Percentiles rank a stretch among this genome's conserved stretches.
phyloP scores from a whole-genome alignment of 2,888 invertebrate genomes.

The Drosophila bunnanda region DNA sequence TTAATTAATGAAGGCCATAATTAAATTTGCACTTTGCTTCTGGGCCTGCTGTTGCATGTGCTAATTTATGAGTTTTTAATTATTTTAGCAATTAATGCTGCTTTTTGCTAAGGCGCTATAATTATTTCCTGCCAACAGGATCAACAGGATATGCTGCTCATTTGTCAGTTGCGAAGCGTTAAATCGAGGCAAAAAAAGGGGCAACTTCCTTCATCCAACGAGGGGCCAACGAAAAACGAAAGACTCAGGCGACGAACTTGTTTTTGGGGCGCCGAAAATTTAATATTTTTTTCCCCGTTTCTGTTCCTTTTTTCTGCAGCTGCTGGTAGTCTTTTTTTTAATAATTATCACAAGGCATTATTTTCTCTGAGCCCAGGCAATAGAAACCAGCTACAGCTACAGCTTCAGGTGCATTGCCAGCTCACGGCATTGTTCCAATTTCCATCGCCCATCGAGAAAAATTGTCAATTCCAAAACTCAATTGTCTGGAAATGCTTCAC shows the following conservation, averaged over 20 bases:
- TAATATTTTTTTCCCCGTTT: conserved; percentile 23
- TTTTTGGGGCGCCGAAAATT: conserved; percentile 56
- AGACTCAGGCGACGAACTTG: conserved; percentile 73
- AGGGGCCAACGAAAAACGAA: conserved; percentile 57
- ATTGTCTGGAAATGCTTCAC: conserved; percentile 70
- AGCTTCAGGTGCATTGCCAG: conserved; percentile 65
- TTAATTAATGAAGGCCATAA: conserved; percentile 72
- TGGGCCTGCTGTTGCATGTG: conserved; percentile 27
- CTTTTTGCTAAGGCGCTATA: conserved; percentile 45
- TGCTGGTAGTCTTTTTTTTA: conserved; percentile 52
- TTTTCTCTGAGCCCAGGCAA: conserved; percentile 55
- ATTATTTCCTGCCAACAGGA: conserved; percentile 72
- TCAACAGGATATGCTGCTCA: conserved; percentile 78
- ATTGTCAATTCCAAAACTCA: conserved; percentile 74
- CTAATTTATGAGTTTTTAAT: conserved; percentile 79
- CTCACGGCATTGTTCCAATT: conserved; percentile 67
- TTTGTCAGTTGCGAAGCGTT: conserved; percentile 72
- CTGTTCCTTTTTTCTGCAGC: conserved; percentile 64
- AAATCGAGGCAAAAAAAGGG: conserved; percentile 54
- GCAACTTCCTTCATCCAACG: conserved; percentile 29
- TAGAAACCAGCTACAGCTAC: conserved; percentile 46
- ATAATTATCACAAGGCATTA: conserved; percentile 65
- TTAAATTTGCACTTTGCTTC: conserved; percentile 72
- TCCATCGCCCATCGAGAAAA: conserved; percentile 46
- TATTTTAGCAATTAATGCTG: conserved; percentile 73